Evolutionary conservation across 2,113 vertebrate species (phyloP).

Genomic region (Noctilio leporinus): DNA sequence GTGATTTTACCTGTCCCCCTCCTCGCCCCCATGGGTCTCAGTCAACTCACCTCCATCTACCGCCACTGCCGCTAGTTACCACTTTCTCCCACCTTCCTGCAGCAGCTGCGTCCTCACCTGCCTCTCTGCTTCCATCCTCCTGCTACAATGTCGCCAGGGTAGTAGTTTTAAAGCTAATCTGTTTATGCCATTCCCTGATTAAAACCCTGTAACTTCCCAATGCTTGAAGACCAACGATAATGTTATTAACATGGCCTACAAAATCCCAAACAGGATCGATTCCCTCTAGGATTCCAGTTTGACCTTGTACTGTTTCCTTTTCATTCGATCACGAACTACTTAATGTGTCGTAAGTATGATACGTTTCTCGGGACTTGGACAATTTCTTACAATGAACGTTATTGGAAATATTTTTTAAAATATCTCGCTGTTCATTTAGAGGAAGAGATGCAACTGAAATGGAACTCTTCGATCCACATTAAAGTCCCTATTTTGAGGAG

Average conservation of each 20-base stretch:
- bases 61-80: not conserved
- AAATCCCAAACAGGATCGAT: not conserved
- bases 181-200: not conserved
- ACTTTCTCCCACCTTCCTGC: rapidly evolving
- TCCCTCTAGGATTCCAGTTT: not conserved
- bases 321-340: not conserved
- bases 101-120: not conserved
- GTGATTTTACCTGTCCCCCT: not conserved
- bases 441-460: not conserved
- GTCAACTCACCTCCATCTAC: not conserved
- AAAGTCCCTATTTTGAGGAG: not conserved
- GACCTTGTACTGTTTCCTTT: not conserved
- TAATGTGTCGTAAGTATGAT: not conserved
- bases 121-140: not conserved
- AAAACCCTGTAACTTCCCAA: not conserved
- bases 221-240: not conserved
- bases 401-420: not conserved
- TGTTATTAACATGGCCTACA: not conserved
- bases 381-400: not conserved
- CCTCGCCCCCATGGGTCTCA: too few relatives aligned
- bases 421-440: not conserved
- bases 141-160: not conserved
- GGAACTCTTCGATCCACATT: not conserved
- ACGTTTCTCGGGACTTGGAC: not conserved
- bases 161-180: not conserved